Evolutionary conservation across 2,797 vertebrate species (phyloP).

Genomic region (Buphagus erythrorhynchus): DNA sequence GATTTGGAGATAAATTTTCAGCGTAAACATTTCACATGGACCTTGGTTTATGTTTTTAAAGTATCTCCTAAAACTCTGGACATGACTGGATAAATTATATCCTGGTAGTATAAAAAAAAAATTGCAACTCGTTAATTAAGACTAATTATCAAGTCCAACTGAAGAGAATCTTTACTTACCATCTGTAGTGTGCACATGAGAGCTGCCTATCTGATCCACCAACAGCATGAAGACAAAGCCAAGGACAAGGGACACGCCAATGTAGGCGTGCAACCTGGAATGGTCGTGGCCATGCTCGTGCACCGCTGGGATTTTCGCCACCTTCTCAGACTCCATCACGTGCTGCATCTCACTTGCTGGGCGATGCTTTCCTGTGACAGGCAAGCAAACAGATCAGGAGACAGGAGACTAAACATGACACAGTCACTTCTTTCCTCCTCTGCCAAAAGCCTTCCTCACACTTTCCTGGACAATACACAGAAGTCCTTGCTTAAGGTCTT

Average conservation of each 20-base stretch:
- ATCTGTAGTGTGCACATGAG: constrained; percentile 90
- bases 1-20: not conserved
- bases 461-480: not conserved
- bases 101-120: not conserved
- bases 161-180: constrained; percentile 76
- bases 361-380: constrained; percentile 79
- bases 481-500: not conserved
- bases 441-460: not conserved
- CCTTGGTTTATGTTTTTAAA: not conserved
- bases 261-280: constrained; percentile 90
- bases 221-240: constrained; percentile 99
- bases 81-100: not conserved
- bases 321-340: constrained; percentile 79
- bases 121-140: not conserved
- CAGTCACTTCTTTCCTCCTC: not conserved
- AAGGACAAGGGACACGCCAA: constrained; percentile 93
- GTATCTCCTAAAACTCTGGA: not conserved
- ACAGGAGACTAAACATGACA: not conserved
- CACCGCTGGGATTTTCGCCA: constrained; percentile 65
- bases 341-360: constrained; percentile 75
- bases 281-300: constrained; percentile 84
- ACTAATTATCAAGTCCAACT: not conserved
- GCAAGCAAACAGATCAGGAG: not conserved
- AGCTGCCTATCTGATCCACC: constrained; percentile 96
- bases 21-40: not conserved